phyloP scores from a whole-genome alignment of 2,888 invertebrate genomes.

The Notocelia uddmanniana region DNA sequence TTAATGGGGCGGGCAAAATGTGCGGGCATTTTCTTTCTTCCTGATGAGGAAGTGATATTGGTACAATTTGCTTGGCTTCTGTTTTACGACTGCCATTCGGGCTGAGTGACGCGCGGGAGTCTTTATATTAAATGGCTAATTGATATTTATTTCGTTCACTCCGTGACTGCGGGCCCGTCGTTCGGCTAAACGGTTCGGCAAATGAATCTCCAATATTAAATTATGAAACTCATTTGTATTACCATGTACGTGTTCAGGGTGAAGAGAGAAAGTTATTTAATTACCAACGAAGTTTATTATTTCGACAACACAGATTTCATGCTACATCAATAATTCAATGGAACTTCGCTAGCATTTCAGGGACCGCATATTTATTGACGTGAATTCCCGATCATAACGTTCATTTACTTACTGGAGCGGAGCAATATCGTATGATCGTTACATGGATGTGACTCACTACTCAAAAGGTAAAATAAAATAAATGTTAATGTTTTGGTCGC shows the following conservation, averaged over 20 bases:
- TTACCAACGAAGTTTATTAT: constrained; percentile 51
- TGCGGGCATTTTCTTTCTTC: constrained; percentile 64
- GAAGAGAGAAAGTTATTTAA: constrained; percentile 49
- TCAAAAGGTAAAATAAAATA: background rate
- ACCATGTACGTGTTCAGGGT: constrained; percentile 25
- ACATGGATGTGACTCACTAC: background rate
- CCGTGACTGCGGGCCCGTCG: constrained; percentile 13
- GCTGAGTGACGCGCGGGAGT: constrained; percentile 39
- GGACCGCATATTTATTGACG: background rate
- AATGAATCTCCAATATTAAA: constrained; percentile 36
- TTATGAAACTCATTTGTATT: constrained; percentile 38
- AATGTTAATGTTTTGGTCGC: background rate
- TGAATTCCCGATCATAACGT: constrained; percentile 47
- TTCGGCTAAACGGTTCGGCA: constrained; percentile 22
- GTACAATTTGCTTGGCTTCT: constrained; percentile 61
- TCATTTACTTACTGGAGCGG: background rate
- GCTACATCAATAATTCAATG: constrained; percentile 28
- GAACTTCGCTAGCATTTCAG: constrained; percentile 23
- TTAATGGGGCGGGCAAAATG: constrained; percentile 72
- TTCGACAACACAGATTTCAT: constrained; percentile 18
- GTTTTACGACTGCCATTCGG: constrained; percentile 52
- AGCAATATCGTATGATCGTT: constrained; percentile 8
- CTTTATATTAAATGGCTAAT: constrained; percentile 42
- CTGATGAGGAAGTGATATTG: constrained; percentile 67
- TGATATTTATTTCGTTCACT: constrained; percentile 42